Evolutionary conservation across 2,797 vertebrate species (phyloP), one percentile per base, ranked within the genome.

Genomic region (Triplophysa bombifrons): DNA sequence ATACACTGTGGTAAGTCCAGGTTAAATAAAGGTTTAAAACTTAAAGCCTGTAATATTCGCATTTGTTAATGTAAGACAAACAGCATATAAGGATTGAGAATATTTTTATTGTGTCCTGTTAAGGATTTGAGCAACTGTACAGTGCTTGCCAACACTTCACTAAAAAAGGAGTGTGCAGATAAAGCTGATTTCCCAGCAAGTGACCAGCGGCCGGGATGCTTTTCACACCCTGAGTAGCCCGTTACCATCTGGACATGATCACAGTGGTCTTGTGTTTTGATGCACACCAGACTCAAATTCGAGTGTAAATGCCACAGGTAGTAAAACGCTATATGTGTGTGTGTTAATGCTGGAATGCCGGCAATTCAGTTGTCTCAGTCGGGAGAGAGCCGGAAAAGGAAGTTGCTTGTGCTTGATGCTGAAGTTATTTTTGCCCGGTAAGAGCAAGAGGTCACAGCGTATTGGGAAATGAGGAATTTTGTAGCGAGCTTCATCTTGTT

Each of bases 391-490:
- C 85, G 87, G 92, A 92, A 92, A 86, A 91, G 90, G 89, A 93
- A 93, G 83, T 89, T 72, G 76, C 56, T 74, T 80, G 82, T 85
- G 85, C 84, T 85, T 65, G 86, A 76, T 85, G 91, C 91, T 6
- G 82, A 85, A 84, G 92, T 88, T 96, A 93, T 96, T 95, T 94
- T 93, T 94, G 90, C 90, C 88, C 4, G 38, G 80, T 74, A 55
- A 86, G 89, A 92, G 93, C 94, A 91, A 91, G 46, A 86, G 88
- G 85, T 88, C 85, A 87, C 88, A 20, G 83, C 85, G 84, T 87
- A 90, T 84, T 85, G 87, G 88, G 90, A 87, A 89, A 90, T 88
- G 86, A 74, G 87, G 89, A 91, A 91, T 89, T 75, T 77, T 88
- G 84, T 78, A 76, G 72, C 83, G 53, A 68, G 81, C 76, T 90